Conservation (phyloP, 1,140 invertebrate species). For the Acyrthosiphon pisum region DNA sequence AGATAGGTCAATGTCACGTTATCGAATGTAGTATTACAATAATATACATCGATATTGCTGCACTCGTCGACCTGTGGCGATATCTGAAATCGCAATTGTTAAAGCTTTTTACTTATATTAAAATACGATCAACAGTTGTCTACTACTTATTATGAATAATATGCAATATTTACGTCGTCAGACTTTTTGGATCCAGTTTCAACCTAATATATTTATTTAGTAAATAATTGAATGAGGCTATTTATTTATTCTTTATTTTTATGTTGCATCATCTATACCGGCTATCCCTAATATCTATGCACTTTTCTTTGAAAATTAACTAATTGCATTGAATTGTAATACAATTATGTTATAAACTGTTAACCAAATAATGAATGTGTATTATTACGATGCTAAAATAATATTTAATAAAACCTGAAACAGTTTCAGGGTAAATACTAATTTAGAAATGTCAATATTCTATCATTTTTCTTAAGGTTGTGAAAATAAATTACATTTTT, state of each 20-base stretch:
- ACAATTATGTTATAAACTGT: neutral
- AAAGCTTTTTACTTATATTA: neutral
- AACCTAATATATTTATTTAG: too few species aligned
- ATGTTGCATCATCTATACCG: neutral
- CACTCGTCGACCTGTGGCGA: neutral
- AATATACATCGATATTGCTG: neutral
- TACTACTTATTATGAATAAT: too few species aligned
- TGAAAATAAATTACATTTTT: neutral
- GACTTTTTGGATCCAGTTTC: neutral
- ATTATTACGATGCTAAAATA: too few species aligned
- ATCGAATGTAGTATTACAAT: neutral
- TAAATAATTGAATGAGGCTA: neutral
- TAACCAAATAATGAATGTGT: neutral
- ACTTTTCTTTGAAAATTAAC: neutral
- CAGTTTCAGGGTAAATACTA: neutral
- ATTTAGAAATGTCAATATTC: neutral
- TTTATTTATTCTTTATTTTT: neutral
- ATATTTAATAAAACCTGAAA: neutral
- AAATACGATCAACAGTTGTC: neutral
- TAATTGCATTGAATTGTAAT: neutral
- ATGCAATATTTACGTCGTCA: too few species aligned
- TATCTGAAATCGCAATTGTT: neutral
- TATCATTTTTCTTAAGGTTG: neutral
- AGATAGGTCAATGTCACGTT: neutral
- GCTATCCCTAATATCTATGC: too few species aligned